Conservation (phyloP, 2,888 invertebrate genomes). For the Nesidiocoris tenuis region DNA sequence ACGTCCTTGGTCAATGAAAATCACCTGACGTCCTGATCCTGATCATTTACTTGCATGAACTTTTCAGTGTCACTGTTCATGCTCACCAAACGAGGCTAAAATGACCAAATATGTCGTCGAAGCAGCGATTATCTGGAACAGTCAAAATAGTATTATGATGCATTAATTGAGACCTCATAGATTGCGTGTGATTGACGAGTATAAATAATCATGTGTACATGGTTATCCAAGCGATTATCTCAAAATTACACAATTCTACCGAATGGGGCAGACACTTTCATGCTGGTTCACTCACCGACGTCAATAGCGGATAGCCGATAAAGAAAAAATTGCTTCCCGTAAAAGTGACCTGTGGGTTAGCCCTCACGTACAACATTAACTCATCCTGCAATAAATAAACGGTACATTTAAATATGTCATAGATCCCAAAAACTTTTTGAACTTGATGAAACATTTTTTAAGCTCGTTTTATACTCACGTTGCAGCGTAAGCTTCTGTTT, state of each 20-base stretch:
- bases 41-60: no score
- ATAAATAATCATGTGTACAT: no score
- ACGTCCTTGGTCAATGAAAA: no score
- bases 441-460: no score
- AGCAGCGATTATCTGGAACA: conserved; percentile 28
- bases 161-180: not conserved
- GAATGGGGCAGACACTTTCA: no score
- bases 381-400: conserved; percentile 9
- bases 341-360: not conserved
- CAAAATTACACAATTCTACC: no score
- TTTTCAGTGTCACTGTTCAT: no score
- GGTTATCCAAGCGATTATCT: no score
- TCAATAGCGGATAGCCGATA: conserved; percentile 28
- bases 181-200: no score
- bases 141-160: not conserved
- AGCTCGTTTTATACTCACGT: conserved; percentile 4
- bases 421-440: not conserved
- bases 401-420: no score
- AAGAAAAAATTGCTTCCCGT: conserved; percentile 25
- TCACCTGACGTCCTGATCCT: no score
- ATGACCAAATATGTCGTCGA: conserved; percentile 27
- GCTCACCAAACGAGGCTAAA: conserved; percentile 9
- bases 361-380: conserved; percentile 23
- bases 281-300: no score
- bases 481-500: conserved; percentile 5